Evolutionary conservation across 1,140 invertebrate species (phyloP).

Genomic region (Frieseomelitta varia): DNA sequence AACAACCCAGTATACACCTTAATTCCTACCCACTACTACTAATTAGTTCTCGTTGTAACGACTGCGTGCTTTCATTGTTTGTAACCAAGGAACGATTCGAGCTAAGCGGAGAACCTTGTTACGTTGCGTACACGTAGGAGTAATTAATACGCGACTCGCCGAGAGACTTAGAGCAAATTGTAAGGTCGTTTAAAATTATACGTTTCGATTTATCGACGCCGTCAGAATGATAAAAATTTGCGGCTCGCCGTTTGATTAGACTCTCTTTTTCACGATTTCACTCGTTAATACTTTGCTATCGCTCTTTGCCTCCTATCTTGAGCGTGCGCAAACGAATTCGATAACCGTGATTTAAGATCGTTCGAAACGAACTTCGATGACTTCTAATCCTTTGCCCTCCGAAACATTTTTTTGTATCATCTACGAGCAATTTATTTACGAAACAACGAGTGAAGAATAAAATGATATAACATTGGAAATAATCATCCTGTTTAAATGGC

Average conservation of each 20-base stretch:
- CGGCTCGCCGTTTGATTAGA: too few relatives aligned
- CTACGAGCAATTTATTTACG: too few relatives aligned
- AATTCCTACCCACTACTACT: constrained; percentile 25
- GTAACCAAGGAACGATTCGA: constrained; percentile 13
- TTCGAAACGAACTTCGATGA: too few relatives aligned
- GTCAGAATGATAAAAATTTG: not conserved
- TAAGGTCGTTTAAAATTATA: not conserved
- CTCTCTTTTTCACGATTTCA: not conserved
- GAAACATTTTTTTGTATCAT: too few relatives aligned
- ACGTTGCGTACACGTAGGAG: not conserved
- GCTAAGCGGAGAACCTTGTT: not conserved
- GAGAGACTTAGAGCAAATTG: not conserved
- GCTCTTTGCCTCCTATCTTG: too few relatives aligned
- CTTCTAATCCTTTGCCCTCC: too few relatives aligned
- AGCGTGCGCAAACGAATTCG: too few relatives aligned
- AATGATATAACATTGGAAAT: too few relatives aligned
- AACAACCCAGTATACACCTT: constrained; percentile 16
- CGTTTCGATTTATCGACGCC: not conserved
- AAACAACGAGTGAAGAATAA: too few relatives aligned
- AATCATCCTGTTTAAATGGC: too few relatives aligned
- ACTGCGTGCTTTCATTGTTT: constrained; percentile 27
- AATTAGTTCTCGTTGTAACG: constrained; percentile 34
- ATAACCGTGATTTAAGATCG: too few relatives aligned
- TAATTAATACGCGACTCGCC: constrained; percentile 15
- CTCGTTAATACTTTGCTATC: too few relatives aligned